Base-by-base conservation (phyloP, 2,113 vertebrate genomes). In the Ciconia stormi region DNA sequence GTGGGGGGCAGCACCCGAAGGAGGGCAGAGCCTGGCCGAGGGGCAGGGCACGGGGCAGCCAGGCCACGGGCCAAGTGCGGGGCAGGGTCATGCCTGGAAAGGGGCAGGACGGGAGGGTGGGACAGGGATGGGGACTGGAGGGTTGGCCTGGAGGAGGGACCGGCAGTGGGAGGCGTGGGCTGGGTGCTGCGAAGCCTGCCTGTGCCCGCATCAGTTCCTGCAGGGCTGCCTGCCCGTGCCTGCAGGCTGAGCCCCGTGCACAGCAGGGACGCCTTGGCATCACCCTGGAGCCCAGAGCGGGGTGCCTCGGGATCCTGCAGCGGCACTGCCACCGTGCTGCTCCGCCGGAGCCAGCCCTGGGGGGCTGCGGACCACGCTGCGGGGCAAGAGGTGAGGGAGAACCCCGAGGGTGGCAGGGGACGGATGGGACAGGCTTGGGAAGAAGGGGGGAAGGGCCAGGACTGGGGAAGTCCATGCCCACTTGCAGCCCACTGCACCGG, bases 81-180 rank as follows among this genome's bases (percentile, higher is more conserved):
- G 27, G 2, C 52, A 56, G 62, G 22, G 29, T 66, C 46, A 29
- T 6, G 49, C 7, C 34, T 62, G 61, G 70, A 72, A 93, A 73
- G 47, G 59, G 80, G 50, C 79, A 71, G 88, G 74, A 62, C 6
- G 1, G 62, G 81, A 91, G 80, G 91, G 47, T 91, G 82, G 85
- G 78, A 86, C 66, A 73, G 38, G 71, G 80, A 69, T 80, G 67
- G 73, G 77, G 88, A 87, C 67, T 6, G 0, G 88, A 92, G 94
- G 95, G 86, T 5, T 97, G 95, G 92, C 44, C 86, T 8, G 89
- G 87, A 96, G 97, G 96, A 95, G 96, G 97, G 92, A 95, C 95
- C 89, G 4, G 90, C 85, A 89, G 94, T 73, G 71, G 93, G 93
- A 97, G 96, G 96, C 0, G 50, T 17, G 5, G 77, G 65, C 73